Conservation (phyloP, 2,888 invertebrate genomes). For the Zaprionus lineosus region DNA sequence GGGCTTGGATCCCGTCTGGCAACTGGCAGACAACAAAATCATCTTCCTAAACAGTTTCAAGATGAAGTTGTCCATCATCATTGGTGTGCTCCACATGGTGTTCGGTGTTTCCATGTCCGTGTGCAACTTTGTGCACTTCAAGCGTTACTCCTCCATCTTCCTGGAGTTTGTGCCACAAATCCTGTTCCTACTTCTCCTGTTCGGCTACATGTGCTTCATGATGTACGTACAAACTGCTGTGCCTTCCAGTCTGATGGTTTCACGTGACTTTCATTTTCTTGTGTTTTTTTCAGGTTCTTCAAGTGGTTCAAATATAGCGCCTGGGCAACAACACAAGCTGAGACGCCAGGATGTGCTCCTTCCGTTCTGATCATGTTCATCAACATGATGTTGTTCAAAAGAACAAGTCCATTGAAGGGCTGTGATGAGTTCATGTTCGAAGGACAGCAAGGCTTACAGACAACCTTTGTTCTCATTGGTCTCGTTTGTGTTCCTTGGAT, state of each 20-base stretch:
- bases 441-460: conserved; percentile 89
- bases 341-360: conserved; percentile 87
- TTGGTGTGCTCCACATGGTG: conserved; percentile 97
- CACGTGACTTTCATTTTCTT: not conserved
- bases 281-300: conserved; percentile 84
- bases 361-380: conserved; percentile 90
- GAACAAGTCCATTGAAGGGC: conserved; percentile 80
- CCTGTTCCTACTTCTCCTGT: conserved; percentile 92
- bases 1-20: conserved; percentile 92
- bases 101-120: conserved; percentile 95
- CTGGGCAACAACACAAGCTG: conserved; percentile 73
- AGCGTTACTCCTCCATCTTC: conserved; percentile 87
- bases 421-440: conserved; percentile 88
- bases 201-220: conserved; percentile 95
- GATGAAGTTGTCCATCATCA: conserved; percentile 97
- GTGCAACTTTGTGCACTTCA: conserved; percentile 90
- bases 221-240: conserved; percentile 83
- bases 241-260: too few relatives aligned
- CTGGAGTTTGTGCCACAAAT: conserved; percentile 96
- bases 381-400: conserved; percentile 90
- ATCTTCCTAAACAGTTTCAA: conserved; percentile 97
- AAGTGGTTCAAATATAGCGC: conserved; percentile 93
- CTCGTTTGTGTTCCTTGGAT: conserved; percentile 96
- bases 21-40: conserved; percentile 94
- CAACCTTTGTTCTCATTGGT: conserved; percentile 90